Conservation (phyloP, 2,797 vertebrate species). For the Chelmon rostratus region DNA sequence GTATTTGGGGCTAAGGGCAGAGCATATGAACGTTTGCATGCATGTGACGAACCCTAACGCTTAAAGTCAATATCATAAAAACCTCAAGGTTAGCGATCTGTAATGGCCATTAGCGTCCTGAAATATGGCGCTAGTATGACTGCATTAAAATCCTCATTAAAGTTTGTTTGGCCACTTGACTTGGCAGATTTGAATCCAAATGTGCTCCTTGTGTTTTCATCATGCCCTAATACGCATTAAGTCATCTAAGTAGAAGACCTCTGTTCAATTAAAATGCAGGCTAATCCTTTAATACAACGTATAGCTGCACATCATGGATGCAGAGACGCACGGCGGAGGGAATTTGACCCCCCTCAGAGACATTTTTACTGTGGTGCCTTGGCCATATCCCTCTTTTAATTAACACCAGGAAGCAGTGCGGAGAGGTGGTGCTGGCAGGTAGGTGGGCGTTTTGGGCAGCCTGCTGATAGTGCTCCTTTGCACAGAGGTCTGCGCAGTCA, state of each 20-base stretch:
- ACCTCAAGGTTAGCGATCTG: conserved; percentile 15
- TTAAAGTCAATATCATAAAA: conserved; percentile 39
- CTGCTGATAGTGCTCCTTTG: conserved; percentile 51
- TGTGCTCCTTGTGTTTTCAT: conserved; percentile 43
- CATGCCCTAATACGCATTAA: conserved; percentile 38
- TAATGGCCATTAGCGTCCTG: conserved; percentile 7
- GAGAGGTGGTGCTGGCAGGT: conserved; percentile 33
- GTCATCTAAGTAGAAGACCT: conserved; percentile 32
- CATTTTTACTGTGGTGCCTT: conserved; percentile 33
- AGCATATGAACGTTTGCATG: conserved; percentile 18
- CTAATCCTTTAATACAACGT: conserved; percentile 65
- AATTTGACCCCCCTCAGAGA: conserved; percentile 32
- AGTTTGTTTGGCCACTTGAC: conserved; percentile 50
- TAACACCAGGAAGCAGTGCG: conserved; percentile 44
- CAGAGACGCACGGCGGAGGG: conserved; percentile 32
- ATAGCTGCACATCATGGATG: conserved; percentile 56
- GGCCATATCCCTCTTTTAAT: conserved; percentile 64
- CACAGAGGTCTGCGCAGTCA: conserved; percentile 17
- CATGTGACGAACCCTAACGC: background rate
- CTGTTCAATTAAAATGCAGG: conserved; percentile 53
- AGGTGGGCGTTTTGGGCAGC: conserved; percentile 35
- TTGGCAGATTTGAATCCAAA: conserved; percentile 47
- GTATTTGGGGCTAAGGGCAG: background rate
- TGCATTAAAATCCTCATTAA: conserved; percentile 44
- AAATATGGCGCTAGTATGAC: background rate